phyloP scores from a whole-genome alignment of 2,113 vertebrate genomes.

The Alligator mississippiensis region DNA sequence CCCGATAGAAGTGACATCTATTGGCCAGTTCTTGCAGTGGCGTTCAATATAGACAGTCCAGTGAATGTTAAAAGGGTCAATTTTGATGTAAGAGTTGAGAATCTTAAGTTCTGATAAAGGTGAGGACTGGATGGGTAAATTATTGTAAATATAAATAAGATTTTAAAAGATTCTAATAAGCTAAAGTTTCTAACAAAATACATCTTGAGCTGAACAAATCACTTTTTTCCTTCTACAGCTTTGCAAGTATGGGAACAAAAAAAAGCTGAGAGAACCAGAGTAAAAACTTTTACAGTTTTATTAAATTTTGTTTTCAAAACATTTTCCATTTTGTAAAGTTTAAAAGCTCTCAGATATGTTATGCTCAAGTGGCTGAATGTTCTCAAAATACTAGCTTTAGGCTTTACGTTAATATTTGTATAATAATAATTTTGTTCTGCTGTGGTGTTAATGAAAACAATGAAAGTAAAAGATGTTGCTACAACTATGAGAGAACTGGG shows the following conservation, averaged over 20 bases:
- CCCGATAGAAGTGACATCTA: constrained; percentile 37
- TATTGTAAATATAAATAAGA: background rate
- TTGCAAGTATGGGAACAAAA: background rate
- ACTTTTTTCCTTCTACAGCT: background rate
- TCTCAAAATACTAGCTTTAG: background rate
- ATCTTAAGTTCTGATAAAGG: background rate
- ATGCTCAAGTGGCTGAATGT: background rate
- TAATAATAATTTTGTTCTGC: background rate
- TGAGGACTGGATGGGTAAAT: background rate
- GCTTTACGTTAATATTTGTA: background rate
- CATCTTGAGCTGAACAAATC: rapidly evolving
- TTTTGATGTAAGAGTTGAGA: background rate
- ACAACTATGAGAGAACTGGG: background rate
- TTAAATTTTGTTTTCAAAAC: background rate
- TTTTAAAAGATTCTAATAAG: background rate
- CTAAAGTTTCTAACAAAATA: background rate
- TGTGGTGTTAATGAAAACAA: background rate
- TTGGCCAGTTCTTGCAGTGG: background rate
- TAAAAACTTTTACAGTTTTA: background rate
- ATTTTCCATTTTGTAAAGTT: background rate
- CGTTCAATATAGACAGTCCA: background rate
- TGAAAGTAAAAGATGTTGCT: background rate
- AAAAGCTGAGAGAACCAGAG: background rate
- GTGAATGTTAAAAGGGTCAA: rapidly evolving
- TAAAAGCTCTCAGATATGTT: background rate